Percentiles rank a stretch among this genome's conserved stretches.
Evolutionary conservation across 2,113 vertebrate species (phyloP).

Genomic region (Asarcornis scutulata): DNA sequence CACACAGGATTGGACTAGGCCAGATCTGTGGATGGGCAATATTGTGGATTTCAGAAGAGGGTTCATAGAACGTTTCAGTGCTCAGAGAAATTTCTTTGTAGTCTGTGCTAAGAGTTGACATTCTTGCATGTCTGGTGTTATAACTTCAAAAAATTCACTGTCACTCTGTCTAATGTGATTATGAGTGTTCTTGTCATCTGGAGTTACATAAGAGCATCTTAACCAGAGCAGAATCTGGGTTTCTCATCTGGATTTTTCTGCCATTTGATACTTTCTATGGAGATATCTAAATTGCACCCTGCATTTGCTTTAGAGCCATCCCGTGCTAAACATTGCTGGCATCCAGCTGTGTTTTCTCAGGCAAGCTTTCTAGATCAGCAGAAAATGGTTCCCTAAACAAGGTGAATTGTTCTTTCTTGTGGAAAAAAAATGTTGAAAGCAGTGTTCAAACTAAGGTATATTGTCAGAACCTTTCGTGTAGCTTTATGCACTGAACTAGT

Average conservation of each 20-base stretch:
- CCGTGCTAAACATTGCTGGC: constrained; percentile 19
- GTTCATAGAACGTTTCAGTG: background rate
- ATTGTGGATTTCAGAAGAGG: background rate
- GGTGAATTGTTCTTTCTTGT: constrained; percentile 40
- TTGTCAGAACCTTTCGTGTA: constrained; percentile 46
- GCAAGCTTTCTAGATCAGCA: constrained; percentile 28
- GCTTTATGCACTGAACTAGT: constrained; percentile 37
- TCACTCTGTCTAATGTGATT: background rate
- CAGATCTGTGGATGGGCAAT: background rate
- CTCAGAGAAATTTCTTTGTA: background rate
- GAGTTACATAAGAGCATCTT: background rate
- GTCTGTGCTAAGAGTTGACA: background rate
- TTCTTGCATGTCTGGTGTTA: background rate
- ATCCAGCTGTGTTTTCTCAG: constrained; percentile 55
- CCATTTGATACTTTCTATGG: background rate
- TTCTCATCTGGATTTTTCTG: background rate
- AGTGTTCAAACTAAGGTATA: background rate
- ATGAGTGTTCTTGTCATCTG: background rate
- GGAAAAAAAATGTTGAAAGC: constrained; percentile 1
- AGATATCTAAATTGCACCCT: background rate
- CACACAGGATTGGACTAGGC: background rate
- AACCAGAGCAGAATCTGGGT: background rate
- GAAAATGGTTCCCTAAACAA: constrained; percentile 38
- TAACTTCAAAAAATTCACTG: background rate
- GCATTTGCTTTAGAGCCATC: constrained; percentile 1